Percentiles rank a stretch among this genome's conserved stretches.
These are phyloP conservation scores for Xylota sylvarum DNA, from an alignment of 2,888 invertebrate species.

Conservation along the genomic window DNA sequence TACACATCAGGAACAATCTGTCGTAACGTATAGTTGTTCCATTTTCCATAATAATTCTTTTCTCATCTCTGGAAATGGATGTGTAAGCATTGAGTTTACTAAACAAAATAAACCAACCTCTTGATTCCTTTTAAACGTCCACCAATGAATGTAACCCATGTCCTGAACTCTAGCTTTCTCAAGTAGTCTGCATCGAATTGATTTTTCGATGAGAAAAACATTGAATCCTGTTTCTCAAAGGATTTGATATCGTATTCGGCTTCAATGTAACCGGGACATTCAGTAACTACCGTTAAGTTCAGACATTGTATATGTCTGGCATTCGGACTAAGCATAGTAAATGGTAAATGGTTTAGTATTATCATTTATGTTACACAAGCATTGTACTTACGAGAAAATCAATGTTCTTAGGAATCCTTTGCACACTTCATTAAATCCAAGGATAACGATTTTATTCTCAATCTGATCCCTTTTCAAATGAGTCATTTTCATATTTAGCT, in stretches of 20 bases:
- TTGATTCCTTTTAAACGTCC: constrained; percentile 41
- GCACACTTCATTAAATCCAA: constrained; percentile 80
- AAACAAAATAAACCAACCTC: constrained; percentile 19
- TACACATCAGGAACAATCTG: constrained; percentile 79
- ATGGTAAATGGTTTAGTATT: neutral
- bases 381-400: constrained; percentile 77
- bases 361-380: neutral
- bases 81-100: neutral
- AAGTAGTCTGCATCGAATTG: constrained; percentile 50
- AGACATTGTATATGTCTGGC: constrained; percentile 31
- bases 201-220: constrained; percentile 52
- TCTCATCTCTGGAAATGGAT: constrained; percentile 69
- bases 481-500: constrained; percentile 16
- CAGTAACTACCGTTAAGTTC: constrained; percentile 45
- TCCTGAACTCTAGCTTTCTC: constrained; percentile 52
- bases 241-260: constrained; percentile 50
- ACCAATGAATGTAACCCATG: constrained; percentile 38
- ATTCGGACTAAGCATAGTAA: neutral
- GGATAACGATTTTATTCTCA: constrained; percentile 69
- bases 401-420: constrained; percentile 80
- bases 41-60: constrained; percentile 77
- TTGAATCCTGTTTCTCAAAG: constrained; percentile 14
- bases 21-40: constrained; percentile 80
- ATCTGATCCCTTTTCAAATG: constrained; percentile 29
- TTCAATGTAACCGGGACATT: constrained; percentile 40